These are phyloP conservation scores for Drosophila lacertosa DNA, from an alignment of 1,140 invertebrate species.

Conservation along the genomic window DNA sequence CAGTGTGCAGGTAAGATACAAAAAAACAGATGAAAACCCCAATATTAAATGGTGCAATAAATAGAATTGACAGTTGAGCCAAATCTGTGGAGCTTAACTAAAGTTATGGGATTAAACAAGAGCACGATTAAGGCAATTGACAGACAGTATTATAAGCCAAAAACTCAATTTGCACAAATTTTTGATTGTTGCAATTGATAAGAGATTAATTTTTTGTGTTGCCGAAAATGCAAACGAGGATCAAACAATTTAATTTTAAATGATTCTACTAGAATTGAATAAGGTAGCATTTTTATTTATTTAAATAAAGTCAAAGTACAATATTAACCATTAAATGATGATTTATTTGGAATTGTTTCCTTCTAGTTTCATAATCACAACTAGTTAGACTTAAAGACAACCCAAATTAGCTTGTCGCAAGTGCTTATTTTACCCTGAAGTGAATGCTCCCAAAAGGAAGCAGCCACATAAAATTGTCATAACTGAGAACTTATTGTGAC, in stretches of 20 bases:
- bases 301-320: too few relatives aligned
- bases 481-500: slow-evolving; percentile 70
- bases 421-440: slow-evolving; percentile 11
- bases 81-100: not conserved
- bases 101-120: not conserved
- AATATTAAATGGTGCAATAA: slow-evolving; percentile 17
- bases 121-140: not conserved
- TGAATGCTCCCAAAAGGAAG: slow-evolving; percentile 18
- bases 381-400: not conserved
- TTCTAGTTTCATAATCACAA: not conserved
- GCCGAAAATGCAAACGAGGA: too few relatives aligned
- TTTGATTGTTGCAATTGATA: too few relatives aligned
- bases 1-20: slow-evolving; percentile 10
- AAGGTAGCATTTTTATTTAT: too few relatives aligned
- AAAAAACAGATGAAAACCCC: not conserved
- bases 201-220: too few relatives aligned
- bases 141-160: not conserved
- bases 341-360: not conserved
- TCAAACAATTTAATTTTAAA: too few relatives aligned
- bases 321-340: too few relatives aligned
- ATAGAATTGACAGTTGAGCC: not conserved
- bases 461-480: slow-evolving; percentile 68
- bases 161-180: not conserved
- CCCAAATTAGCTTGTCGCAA: slow-evolving; percentile 1
- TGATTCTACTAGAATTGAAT: too few relatives aligned